Percentiles rank a stretch among this genome's conserved stretches.
phyloP scores from a whole-genome alignment of 2,113 vertebrate genomes.

The Bagarius yarrelli region DNA sequence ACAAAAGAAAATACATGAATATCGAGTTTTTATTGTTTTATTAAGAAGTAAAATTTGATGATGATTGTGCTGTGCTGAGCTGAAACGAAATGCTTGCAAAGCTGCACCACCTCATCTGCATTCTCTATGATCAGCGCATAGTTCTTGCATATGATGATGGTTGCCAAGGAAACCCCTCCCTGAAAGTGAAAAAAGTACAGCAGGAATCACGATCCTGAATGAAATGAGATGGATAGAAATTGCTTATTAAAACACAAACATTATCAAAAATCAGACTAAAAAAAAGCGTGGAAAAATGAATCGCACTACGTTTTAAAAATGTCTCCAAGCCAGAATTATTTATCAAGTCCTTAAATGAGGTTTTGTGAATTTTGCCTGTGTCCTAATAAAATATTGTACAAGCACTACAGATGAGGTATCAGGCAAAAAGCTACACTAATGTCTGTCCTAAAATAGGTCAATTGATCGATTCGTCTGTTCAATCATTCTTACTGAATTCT shows the following conservation, averaged over 20 bases:
- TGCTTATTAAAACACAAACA: neutral
- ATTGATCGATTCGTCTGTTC: conserved; percentile 19
- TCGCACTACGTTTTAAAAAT: neutral
- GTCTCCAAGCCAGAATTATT: neutral
- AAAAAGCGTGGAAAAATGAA: neutral
- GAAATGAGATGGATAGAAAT: neutral
- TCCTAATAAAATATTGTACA: neutral
- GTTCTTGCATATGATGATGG: conserved; percentile 12
- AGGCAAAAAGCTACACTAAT: neutral
- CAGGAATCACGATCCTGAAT: conserved; percentile 4
- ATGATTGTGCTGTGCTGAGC: neutral
- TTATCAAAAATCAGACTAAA: neutral
- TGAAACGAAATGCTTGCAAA: conserved; percentile 17
- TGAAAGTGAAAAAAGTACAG: conserved; percentile 31
- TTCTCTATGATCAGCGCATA: conserved; percentile 17
- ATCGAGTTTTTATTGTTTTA: no score
- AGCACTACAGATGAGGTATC: neutral
- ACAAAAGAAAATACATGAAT: neutral
- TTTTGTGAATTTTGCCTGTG: neutral
- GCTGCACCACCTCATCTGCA: conserved; percentile 28
- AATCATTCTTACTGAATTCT: no score
- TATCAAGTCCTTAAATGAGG: neutral
- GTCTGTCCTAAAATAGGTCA: conserved; percentile 12
- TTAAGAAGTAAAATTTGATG: neutral
- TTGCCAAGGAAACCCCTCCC: conserved; percentile 42